Base-by-base conservation (phyloP, 2,888 invertebrate species). In the Celastrina argiolus region DNA sequence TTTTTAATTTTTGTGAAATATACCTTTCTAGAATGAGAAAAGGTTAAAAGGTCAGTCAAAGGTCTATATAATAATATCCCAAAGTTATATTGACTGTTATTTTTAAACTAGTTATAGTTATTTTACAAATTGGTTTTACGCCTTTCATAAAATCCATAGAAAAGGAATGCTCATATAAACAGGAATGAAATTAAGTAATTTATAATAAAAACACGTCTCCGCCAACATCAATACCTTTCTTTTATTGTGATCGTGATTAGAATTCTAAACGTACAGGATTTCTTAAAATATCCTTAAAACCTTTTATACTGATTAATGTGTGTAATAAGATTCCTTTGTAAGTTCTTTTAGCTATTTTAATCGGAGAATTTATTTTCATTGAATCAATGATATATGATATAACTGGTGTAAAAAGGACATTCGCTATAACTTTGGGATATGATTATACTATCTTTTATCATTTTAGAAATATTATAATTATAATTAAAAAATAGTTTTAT, bases 141-240 rank as follows among this genome's bases (percentile, higher is more conserved):
- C 42, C 18, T 45, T 45, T 18, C 18, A 45, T 45, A 3, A 45
- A 45, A 45, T 45, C 18, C 18, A 18, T 0, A 18, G 18, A 18
- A 45, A 45, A 18, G 7, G 18, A 16, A 45, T 10, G 10, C 45
- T 18, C 18, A 51, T 26, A 26, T 22, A 51, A 22, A 10, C 12
- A 22, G 51, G 22, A 22, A 12, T 14, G 22, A 26, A 51, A 51
- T 14, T 51, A 51, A 51, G 51, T 14, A 51, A 51, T 51, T 51
- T 51, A 51, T 51, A 51, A 51, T 51, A 51, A 51, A 51, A 51
- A 14, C 51, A 51, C 51, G 51, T 51, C 51, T 22, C 36, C 1
- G 5, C 22, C 22, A 51, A 51, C 51, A 51, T 51, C 22, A 51
- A 51, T 51, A 51, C 22, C 45, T 45, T 51, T 51, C 51, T 51